phyloP scores from a whole-genome alignment of 2,113 vertebrate species.

The Antechinus stuartii region DNA sequence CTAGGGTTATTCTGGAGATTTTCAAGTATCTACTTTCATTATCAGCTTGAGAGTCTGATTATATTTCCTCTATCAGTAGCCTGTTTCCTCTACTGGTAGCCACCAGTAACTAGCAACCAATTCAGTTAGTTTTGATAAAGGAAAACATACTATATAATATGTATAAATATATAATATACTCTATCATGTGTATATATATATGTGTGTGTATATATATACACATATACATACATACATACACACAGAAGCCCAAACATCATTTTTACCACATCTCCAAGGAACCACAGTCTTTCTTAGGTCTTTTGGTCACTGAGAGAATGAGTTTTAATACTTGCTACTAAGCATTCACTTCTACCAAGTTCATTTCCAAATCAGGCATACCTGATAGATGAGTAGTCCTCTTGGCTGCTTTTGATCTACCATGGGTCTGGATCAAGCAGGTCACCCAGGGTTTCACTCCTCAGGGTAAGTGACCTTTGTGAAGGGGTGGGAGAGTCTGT shows the following conservation, averaged over 20 bases:
- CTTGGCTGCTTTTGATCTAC: background rate
- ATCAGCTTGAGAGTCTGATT: background rate
- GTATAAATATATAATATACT: background rate
- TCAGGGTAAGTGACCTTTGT: background rate
- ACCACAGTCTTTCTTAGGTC: background rate
- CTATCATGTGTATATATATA: background rate
- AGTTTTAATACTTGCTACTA: background rate
- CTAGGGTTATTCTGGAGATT: background rate
- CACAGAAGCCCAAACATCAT: background rate
- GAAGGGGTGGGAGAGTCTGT: background rate
- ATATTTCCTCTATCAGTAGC: background rate
- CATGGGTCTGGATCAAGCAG: background rate
- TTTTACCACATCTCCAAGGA: background rate
- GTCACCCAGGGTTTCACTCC: background rate
- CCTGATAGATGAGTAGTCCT: background rate
- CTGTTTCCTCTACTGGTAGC: background rate
- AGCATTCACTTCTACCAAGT: background rate
- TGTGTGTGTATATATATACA: background rate
- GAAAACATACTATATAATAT: background rate
- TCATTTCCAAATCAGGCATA: background rate
- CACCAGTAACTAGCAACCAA: background rate
- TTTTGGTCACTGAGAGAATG: background rate
- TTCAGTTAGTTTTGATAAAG: background rate
- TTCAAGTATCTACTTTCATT: background rate
- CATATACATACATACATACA: background rate